Percentiles rank a stretch among this genome's conserved stretches.
These are phyloP conservation scores for Theodoxus fluviatilis DNA, from an alignment of 2,888 invertebrate species.

Conservation along the genomic window DNA sequence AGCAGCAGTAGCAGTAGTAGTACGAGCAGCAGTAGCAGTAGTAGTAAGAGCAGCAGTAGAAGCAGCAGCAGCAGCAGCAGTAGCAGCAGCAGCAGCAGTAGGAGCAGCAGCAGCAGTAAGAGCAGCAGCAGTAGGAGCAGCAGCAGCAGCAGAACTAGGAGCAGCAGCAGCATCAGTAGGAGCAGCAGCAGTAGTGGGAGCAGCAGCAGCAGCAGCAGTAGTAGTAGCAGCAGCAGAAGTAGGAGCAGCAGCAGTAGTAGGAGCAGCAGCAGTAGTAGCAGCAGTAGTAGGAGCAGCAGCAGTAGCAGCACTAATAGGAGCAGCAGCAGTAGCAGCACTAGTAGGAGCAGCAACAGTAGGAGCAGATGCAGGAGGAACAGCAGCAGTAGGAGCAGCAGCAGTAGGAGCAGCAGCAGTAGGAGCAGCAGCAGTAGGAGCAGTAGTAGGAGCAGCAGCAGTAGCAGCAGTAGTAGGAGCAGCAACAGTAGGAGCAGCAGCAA, in stretches of 20 bases:
- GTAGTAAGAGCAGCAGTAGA: neutral
- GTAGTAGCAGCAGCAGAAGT: neutral
- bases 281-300: neutral
- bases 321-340: neutral
- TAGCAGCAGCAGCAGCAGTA: neutral
- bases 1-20: neutral
- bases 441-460: too few species aligned
- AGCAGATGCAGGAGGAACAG: too few species aligned
- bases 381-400: too few species aligned
- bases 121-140: neutral
- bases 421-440: too few species aligned
- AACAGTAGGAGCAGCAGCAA: too few species aligned
- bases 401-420: too few species aligned
- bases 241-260: neutral
- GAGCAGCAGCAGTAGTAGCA: neutral
- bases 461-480: too few species aligned
- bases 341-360: neutral
- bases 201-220: neutral
- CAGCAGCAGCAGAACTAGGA: neutral
- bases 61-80: slow-evolving; percentile 2
- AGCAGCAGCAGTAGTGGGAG: neutral
- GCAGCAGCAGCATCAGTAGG: neutral
- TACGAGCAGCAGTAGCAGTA: neutral
- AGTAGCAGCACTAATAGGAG: neutral
- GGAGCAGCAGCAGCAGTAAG: neutral